A percentile compares a stretch with the other conserved stretches of the same genome.
These are phyloP conservation scores for Eumaeus atala DNA, from an alignment of 1,140 invertebrate species.

Conservation along the genomic window DNA sequence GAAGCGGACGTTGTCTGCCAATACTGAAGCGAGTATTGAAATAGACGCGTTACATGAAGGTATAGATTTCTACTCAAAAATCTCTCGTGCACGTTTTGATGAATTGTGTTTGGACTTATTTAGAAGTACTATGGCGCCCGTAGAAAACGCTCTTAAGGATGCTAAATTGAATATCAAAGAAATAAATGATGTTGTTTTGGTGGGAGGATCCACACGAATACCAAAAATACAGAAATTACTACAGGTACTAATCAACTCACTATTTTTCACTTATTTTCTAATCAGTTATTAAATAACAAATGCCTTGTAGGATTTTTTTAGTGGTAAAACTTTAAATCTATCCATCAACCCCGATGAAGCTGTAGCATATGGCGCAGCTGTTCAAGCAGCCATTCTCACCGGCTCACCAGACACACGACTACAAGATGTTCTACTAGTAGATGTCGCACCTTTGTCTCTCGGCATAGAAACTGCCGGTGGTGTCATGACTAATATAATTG, in stretches of 20 bases:
- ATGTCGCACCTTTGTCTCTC: slow-evolving; percentile 94
- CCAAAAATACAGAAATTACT: slow-evolving; percentile 97
- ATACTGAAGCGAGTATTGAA: slow-evolving; percentile 94
- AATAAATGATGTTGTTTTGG: slow-evolving; percentile 96
- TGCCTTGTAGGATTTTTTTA: slow-evolving; percentile 86
- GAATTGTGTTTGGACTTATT: slow-evolving; percentile 96
- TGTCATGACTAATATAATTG: slow-evolving; percentile 96
- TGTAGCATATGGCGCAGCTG: slow-evolving; percentile 92
- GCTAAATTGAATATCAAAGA: slow-evolving; percentile 94
- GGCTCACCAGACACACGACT: slow-evolving; percentile 96
- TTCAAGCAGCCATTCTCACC: slow-evolving; percentile 93
- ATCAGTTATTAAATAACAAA: no score
- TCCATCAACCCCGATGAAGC: slow-evolving; percentile 98
- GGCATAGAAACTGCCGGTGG: slow-evolving; percentile 99
- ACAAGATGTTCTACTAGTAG: slow-evolving; percentile 91
- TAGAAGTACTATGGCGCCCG: slow-evolving; percentile 93
- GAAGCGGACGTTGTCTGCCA: slow-evolving; percentile 95
- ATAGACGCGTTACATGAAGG: slow-evolving; percentile 97
- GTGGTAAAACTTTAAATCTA: slow-evolving; percentile 98
- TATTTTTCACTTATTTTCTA: no score
- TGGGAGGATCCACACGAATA: slow-evolving; percentile 98
- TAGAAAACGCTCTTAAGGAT: slow-evolving; percentile 94
- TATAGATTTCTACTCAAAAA: slow-evolving; percentile 96
- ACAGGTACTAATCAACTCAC: slow-evolving; percentile 56
- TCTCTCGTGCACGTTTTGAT: slow-evolving; percentile 95